Conservation (phyloP, 1,140 invertebrate species). For the Drosophila virilis region DNA sequence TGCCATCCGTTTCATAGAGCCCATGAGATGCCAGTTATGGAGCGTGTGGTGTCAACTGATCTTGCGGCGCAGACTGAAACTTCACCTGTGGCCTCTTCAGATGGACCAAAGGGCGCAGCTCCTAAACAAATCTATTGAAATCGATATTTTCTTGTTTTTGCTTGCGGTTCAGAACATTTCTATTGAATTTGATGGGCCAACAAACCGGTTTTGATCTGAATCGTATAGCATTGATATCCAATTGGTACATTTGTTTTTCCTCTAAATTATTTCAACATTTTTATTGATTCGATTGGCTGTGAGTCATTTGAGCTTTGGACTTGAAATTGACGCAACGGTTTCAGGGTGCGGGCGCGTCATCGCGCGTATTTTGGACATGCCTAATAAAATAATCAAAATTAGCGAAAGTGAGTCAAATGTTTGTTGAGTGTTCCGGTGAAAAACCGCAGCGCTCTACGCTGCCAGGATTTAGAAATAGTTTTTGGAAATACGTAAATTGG, state of each 20-base stretch:
- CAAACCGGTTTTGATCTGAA: slow-evolving; percentile 60
- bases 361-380: slow-evolving; percentile 40
- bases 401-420: slow-evolving; percentile 47
- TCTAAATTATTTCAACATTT: slow-evolving; percentile 68
- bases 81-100: slow-evolving; percentile 16
- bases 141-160: slow-evolving; percentile 66
- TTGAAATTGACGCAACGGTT: slow-evolving; percentile 39
- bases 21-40: slow-evolving; percentile 15
- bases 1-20: slow-evolving; percentile 28
- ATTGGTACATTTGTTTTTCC: slow-evolving; percentile 53
- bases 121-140: slow-evolving; percentile 66
- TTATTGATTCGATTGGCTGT: slow-evolving; percentile 64
- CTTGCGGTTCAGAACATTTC: slow-evolving; percentile 61
- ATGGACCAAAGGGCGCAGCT: slow-evolving; percentile 39
- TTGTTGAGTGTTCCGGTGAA: slow-evolving; percentile 33
- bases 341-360: slow-evolving; percentile 36
- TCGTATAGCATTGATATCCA: slow-evolving; percentile 45
- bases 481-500: slow-evolving; percentile 38
- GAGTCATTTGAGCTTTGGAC: slow-evolving; percentile 65
- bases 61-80: slow-evolving; percentile 10
- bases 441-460: slow-evolving; percentile 40
- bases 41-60: slow-evolving; percentile 41
- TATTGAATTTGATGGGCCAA: slow-evolving; percentile 57
- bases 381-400: slow-evolving; percentile 56
- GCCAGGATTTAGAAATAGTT: slow-evolving; percentile 53